Conservation (phyloP, 2,113 vertebrate species). For the Nicator chloris region DNA sequence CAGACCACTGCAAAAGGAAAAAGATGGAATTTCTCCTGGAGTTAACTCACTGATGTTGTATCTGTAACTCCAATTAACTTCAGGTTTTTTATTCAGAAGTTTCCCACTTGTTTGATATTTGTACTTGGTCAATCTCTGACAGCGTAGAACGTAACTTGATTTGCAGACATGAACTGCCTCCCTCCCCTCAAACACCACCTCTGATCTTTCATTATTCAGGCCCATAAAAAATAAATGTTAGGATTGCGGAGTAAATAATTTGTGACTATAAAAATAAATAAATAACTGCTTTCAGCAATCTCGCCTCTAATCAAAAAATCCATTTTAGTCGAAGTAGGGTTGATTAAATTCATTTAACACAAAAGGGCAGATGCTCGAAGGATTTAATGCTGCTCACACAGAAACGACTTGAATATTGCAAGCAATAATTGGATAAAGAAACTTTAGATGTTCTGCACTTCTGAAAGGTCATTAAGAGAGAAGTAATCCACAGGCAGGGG, state of each 20-base stretch:
- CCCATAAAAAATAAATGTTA: not conserved
- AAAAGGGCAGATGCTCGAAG: not conserved
- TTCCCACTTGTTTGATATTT: not conserved
- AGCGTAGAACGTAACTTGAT: not conserved
- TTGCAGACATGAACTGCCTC: not conserved
- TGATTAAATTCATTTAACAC: conserved; percentile 33
- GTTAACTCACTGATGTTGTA: not conserved
- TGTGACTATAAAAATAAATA: not conserved
- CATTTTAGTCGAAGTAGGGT: not conserved
- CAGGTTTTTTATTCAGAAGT: not conserved
- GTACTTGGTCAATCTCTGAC: not conserved
- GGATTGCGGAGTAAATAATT: not conserved
- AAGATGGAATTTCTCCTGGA: not conserved
- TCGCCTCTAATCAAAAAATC: not conserved
- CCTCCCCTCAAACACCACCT: not conserved
- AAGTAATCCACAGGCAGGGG: not conserved
- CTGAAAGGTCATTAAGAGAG: not conserved
- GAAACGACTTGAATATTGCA: not conserved
- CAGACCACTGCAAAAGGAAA: not conserved
- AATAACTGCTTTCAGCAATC: not conserved
- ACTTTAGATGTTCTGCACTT: not conserved
- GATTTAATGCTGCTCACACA: not conserved
- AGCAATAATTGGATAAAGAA: not conserved
- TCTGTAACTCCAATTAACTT: not conserved
- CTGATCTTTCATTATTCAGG: not conserved